Base-by-base conservation (phyloP, 2,113 vertebrate genomes). In the Tachycineta bicolor region DNA sequence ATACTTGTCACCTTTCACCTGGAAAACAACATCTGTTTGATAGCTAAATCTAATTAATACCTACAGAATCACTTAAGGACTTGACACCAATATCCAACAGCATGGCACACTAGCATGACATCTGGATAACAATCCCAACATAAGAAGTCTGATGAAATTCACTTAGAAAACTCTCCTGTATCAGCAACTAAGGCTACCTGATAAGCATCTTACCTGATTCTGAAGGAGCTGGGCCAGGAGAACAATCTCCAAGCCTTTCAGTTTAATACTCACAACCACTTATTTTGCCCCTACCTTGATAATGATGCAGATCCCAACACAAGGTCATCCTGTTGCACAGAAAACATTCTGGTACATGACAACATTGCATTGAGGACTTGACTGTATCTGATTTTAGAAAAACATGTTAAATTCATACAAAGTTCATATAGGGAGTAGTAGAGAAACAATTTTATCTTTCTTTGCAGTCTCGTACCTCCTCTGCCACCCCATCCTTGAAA, bases 81-180 rank as follows among this genome's bases (percentile, higher is more conserved):
- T 67, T 62, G 23, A 82, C 31, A 58, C 10, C 65, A 84, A 44
- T 7, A 94, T 28, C 31, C 50, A 91, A 44, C 17, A 63, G 58
- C 6, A 31, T 0, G 1, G 28, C 39, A 67, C 18, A 37, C 10
- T 26, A 37, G 23, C 13, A 11, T 4, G 26, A 3, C 17, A 64
- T 31, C 4, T 20, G 25, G 44, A 49, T 7, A 68, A 15, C 43
- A 69, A 87, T 41, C 14, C n/a, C 15, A 91, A 17, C 6, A 8
- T 1, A 12, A 85, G 20, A 67, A 83, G 8, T 34, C 44, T 82
- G 33, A 13, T 63, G 59, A 74, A 43, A 29, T 47, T 91, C 59
- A 78, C 21, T 44, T 19, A 10, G 29, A 92, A 94, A 68, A 24
- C 43, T 37, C 47, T 73, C 43, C 34, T 56, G 21, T 33, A 53